phyloP scores from a whole-genome alignment of 2,113 vertebrate genomes.

The Erythrolamprus reginae region DNA sequence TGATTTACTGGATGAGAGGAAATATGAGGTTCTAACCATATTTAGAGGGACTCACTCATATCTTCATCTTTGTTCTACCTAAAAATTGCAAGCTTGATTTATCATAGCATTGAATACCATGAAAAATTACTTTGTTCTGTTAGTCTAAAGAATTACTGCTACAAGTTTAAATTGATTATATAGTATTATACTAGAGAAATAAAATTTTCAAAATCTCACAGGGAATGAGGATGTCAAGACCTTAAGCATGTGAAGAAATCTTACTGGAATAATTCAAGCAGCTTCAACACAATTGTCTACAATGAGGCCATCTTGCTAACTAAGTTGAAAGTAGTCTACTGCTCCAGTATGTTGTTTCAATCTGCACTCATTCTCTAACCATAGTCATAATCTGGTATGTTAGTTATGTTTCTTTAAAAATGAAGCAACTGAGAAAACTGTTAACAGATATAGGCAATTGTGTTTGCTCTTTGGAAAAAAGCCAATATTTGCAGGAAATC shows the following conservation, averaged over 20 bases:
- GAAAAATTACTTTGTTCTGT: background rate
- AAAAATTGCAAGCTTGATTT: background rate
- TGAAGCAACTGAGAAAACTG: background rate
- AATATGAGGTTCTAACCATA: background rate
- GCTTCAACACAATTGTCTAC: background rate
- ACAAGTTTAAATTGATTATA: background rate
- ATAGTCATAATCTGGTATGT: background rate
- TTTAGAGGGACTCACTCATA: background rate
- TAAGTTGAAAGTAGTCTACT: background rate
- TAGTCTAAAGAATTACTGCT: background rate
- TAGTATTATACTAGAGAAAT: background rate
- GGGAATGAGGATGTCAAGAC: background rate
- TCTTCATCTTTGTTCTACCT: background rate
- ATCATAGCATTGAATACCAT: background rate
- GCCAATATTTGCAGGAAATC: conserved; percentile 14
- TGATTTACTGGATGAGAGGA: background rate
- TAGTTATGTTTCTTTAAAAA: background rate
- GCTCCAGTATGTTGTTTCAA: background rate
- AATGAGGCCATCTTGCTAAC: background rate
- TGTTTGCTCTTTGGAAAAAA: conserved; percentile 21
- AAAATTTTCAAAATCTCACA: background rate
- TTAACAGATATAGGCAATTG: background rate
- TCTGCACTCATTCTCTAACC: background rate
- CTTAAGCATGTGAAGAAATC: background rate
- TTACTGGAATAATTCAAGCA: background rate